phyloP scores from a whole-genome alignment of 1,140 invertebrate species.

The Archegozetes longisetosus region DNA sequence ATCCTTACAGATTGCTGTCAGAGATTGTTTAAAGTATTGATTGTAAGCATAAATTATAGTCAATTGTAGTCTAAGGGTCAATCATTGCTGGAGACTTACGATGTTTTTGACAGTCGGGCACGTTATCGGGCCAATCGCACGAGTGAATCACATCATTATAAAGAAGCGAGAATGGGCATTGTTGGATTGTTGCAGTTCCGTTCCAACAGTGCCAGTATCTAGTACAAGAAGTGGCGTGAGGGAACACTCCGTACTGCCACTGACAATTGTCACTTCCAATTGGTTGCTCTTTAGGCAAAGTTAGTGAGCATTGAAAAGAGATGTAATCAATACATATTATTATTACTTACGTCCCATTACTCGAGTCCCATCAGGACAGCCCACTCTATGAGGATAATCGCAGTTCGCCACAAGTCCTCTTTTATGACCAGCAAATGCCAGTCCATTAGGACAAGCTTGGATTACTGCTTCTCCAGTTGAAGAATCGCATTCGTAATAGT shows the following conservation, averaged over 20 bases:
- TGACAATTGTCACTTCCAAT: constrained; percentile 70
- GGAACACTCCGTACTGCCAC: constrained; percentile 82
- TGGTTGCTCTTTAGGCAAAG: constrained; percentile 46
- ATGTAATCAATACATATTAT: constrained; percentile 16
- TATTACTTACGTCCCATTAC: constrained; percentile 23
- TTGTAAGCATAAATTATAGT: constrained; percentile 3
- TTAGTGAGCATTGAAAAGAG: background rate
- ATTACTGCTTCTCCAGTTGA: constrained; percentile 20
- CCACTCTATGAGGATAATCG: constrained; percentile 25
- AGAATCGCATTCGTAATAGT: constrained; percentile 24
- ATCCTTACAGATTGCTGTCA: constrained; percentile 77
- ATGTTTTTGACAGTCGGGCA: constrained; percentile 79
- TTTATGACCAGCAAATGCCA: constrained; percentile 72
- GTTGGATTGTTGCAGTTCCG: constrained; percentile 72
- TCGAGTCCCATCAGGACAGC: constrained; percentile 21
- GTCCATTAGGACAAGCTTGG: constrained; percentile 56
- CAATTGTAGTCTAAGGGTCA: background rate
- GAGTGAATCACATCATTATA: constrained; percentile 78
- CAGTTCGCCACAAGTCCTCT: constrained; percentile 22
- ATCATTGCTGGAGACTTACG: constrained; percentile 43
- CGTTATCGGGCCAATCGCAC: constrained; percentile 84
- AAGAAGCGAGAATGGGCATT: constrained; percentile 76
- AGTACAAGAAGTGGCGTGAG: constrained; percentile 78
- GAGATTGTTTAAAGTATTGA: background rate
- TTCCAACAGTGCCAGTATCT: constrained; percentile 90